A percentile compares a stretch with the other conserved stretches of the same genome.
phyloP scores from a whole-genome alignment of 2,113 vertebrate genomes.

The Trichomycterus rosablanca region DNA sequence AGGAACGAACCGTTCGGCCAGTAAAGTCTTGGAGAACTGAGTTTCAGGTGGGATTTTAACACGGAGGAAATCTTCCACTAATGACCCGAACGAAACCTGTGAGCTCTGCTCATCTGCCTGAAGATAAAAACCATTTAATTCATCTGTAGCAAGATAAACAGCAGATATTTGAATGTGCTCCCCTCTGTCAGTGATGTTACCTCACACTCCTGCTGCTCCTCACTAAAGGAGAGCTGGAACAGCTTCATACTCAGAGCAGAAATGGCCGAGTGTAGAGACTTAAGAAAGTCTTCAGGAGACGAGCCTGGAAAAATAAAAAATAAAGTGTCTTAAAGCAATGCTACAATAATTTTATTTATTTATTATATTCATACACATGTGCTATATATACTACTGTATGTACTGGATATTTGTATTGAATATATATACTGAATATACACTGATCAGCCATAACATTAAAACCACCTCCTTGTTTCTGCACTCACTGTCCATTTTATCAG shows the following conservation, averaged over 20 bases:
- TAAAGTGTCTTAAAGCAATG: neutral
- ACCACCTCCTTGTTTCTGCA: no score
- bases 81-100: slow-evolving; percentile 35
- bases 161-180: no score
- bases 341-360: neutral
- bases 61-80: slow-evolving; percentile 64
- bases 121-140: neutral
- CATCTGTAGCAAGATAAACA: no score
- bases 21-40: slow-evolving; percentile 52
- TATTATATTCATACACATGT: no score
- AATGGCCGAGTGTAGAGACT: slow-evolving; percentile 61
- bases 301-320: slow-evolving; percentile 51
- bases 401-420: no score
- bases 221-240: slow-evolving; percentile 60
- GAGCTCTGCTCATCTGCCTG: slow-evolving; percentile 41
- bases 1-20: slow-evolving; percentile 60
- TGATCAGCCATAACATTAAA: no score
- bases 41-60: slow-evolving; percentile 56
- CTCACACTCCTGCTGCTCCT: slow-evolving; percentile 9
- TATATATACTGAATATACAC: no score
- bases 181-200: neutral
- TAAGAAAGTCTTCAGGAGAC: slow-evolving; percentile 52
- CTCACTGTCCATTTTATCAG: no score
- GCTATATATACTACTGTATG: no score
- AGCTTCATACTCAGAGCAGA: slow-evolving; percentile 62